Evolutionary conservation across 2,888 invertebrate genomes (phyloP).

Genomic region (Scotopteryx bipunctaria): DNA sequence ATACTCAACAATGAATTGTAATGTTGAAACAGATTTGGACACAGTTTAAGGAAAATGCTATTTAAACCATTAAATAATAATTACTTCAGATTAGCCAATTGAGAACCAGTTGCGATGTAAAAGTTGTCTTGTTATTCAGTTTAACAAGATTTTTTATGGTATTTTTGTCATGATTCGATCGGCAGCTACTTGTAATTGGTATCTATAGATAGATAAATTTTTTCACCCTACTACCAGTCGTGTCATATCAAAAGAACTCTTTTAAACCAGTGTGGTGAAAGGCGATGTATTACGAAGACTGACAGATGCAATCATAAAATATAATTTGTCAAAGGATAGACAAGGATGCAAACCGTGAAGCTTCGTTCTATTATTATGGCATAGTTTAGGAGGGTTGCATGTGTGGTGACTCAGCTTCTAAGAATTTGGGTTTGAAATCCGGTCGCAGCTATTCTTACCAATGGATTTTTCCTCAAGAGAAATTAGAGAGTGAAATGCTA

Average conservation of each 20-base stretch:
- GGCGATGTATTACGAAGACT: too few species aligned
- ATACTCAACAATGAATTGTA: too few species aligned
- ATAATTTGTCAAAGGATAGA: too few species aligned
- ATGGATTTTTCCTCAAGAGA: not conserved
- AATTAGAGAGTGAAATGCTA: not conserved
- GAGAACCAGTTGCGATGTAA: constrained; percentile 23
- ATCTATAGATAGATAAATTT: too few species aligned
- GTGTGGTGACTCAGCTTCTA: not conserved
- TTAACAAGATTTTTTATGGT: constrained; percentile 20
- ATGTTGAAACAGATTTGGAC: too few species aligned
- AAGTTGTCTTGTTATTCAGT: constrained; percentile 15
- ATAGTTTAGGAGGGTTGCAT: too few species aligned
- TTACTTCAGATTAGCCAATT: constrained; percentile 9
- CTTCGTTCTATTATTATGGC: too few species aligned
- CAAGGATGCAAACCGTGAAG: too few species aligned
- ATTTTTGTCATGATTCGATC: constrained; percentile 17
- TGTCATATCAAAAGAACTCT: too few species aligned
- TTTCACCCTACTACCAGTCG: too few species aligned
- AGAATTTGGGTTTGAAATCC: not conserved
- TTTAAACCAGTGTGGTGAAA: too few species aligned
- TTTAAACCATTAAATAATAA: constrained; percentile 15
- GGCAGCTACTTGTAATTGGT: constrained; percentile 31
- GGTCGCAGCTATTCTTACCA: not conserved
- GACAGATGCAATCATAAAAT: too few species aligned
- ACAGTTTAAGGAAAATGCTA: not conserved